Percentiles rank a stretch among this genome's conserved stretches.
phyloP scores from a whole-genome alignment of 2,888 invertebrate genomes.

The Tetheella fluctuosa region DNA sequence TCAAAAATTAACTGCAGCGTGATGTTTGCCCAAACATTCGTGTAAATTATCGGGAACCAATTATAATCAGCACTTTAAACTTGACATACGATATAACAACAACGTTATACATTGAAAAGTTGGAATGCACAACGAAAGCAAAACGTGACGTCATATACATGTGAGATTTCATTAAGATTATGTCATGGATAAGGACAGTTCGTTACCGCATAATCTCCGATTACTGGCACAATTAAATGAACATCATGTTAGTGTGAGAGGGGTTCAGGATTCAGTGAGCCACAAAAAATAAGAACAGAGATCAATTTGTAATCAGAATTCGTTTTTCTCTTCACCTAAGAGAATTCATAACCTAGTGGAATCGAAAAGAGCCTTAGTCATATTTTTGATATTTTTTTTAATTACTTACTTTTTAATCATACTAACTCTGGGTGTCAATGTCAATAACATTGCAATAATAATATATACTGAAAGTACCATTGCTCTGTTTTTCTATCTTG shows the following conservation, averaged over 20 bases:
- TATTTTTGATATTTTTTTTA: too few relatives aligned
- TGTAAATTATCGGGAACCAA: conserved; percentile 10
- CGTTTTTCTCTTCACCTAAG: neutral
- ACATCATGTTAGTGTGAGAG: neutral
- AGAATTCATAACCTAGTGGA: neutral
- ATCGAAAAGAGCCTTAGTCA: neutral
- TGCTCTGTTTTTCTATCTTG: neutral
- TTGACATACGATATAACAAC: neutral
- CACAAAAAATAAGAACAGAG: neutral
- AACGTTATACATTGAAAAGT: neutral
- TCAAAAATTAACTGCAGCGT: neutral
- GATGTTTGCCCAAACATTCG: conserved; percentile 6
- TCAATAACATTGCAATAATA: too few relatives aligned
- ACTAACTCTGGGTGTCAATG: too few relatives aligned
- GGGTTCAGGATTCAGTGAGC: neutral
- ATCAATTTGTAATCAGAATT: neutral
- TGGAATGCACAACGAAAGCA: neutral
- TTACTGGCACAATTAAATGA: neutral
- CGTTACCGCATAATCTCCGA: conserved; percentile 10
- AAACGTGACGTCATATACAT: neutral
- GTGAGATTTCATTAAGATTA: conserved; percentile 10
- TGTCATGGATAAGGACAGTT: neutral
- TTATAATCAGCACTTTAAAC: neutral
- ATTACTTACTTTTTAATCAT: too few relatives aligned
- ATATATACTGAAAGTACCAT: neutral